These are phyloP conservation scores for Trachemys scripta DNA, from an alignment of 2,113 vertebrate species.

Conservation along the genomic window DNA sequence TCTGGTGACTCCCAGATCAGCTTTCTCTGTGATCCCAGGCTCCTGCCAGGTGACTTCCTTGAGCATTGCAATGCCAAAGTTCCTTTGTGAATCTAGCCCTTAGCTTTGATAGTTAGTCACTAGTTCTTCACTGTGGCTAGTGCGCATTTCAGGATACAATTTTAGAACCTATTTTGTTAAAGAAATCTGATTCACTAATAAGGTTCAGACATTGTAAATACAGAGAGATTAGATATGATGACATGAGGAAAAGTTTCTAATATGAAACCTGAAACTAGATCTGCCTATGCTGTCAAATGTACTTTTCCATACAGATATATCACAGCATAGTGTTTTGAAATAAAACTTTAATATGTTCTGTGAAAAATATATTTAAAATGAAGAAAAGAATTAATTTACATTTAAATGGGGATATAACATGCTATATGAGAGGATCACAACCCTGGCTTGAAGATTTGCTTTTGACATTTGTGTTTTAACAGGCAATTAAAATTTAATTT, in stretches of 20 bases:
- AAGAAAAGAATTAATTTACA: conserved; percentile 73
- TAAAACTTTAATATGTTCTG: conserved; percentile 11
- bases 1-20: neutral
- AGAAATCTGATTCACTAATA: neutral
- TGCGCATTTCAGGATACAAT: neutral
- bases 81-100: neutral
- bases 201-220: neutral
- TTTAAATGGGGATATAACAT: conserved; percentile 61
- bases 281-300: neutral
- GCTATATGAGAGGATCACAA: conserved; percentile 60
- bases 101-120: neutral
- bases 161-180: neutral
- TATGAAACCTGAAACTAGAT: neutral
- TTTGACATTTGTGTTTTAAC: conserved; percentile 82
- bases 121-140: neutral
- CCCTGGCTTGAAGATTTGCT: conserved; percentile 73
- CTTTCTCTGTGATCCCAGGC: neutral
- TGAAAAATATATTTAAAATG: conserved; percentile 51
- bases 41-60: neutral
- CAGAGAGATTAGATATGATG: neutral
- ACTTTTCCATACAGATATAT: neutral
- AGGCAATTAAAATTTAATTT: conserved; percentile 84
- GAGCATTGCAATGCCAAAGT: neutral
- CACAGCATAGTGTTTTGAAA: conserved; percentile 14
- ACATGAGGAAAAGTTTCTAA: neutral